Percentiles rank a stretch among this genome's conserved stretches.
phyloP scores from a whole-genome alignment of 2,797 vertebrate genomes.

The Zalophus californianus region DNA sequence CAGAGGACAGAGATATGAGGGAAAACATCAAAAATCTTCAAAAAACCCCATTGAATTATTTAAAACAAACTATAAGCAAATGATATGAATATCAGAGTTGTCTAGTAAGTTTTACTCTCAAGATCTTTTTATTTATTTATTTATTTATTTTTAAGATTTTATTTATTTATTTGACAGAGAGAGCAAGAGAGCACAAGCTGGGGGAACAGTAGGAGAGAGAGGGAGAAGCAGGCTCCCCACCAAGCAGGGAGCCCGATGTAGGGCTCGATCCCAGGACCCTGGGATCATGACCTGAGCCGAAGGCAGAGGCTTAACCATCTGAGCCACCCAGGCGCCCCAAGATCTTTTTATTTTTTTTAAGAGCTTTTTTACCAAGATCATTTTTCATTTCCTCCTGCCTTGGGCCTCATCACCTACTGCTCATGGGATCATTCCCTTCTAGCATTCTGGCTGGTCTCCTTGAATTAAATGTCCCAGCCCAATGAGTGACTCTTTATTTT shows the following conservation, averaged over 20 bases:
- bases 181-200: too few relatives aligned
- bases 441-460: not conserved
- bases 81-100: conserved; percentile 13
- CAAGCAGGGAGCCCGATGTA: too few relatives aligned
- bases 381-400: not conserved
- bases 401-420: not conserved
- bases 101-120: not conserved
- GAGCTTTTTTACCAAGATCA: not conserved
- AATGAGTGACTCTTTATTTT: not conserved
- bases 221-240: too few relatives aligned
- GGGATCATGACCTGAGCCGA: too few relatives aligned
- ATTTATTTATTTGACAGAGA: too few relatives aligned
- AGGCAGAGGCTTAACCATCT: too few relatives aligned
- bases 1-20: not conserved
- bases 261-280: too few relatives aligned
- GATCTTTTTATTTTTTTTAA: not conserved
- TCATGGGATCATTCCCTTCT: not conserved
- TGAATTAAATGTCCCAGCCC: not conserved
- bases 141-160: not conserved
- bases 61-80: not conserved
- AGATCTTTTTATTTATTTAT: not conserved
- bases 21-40: not conserved
- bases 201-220: too few relatives aligned
- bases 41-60: not conserved
- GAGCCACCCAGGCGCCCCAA: not conserved